These are phyloP conservation scores for Paramuricea clavata DNA, from an alignment of 92 coral and sea anemone genomes.

Conservation along the genomic window DNA sequence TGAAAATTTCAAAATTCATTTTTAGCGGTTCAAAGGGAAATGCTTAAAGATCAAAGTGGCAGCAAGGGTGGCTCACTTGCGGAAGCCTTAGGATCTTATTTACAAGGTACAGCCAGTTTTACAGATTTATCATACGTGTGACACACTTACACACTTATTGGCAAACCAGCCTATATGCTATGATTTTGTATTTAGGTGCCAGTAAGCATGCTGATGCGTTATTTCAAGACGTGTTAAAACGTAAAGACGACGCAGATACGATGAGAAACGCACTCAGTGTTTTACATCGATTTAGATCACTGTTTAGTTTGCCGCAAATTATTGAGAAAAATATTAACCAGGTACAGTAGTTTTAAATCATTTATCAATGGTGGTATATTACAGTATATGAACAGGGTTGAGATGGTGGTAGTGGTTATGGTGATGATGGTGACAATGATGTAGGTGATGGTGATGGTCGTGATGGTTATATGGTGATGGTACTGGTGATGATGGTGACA, in stretches of 20 bases:
- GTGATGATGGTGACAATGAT: background rate
- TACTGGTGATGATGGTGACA: too few species aligned
- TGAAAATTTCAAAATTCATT: too few species aligned
- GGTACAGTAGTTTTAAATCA: conserved; percentile 50
- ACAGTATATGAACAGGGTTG: background rate
- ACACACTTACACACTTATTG: too few species aligned
- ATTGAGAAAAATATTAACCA: conserved; percentile 94
- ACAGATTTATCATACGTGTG: too few species aligned
- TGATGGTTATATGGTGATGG: too few species aligned
- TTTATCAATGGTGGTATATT: too few species aligned
- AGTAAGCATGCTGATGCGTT: conserved; percentile 97
- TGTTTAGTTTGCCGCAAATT: conserved; percentile 94
- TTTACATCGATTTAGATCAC: conserved; percentile 92
- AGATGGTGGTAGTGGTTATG: background rate
- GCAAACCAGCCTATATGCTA: too few species aligned
- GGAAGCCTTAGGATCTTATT: conserved; percentile 86
- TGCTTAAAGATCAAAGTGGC: conserved; percentile 96
- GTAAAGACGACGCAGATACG: conserved; percentile 98
- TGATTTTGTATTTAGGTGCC: conserved; percentile 77
- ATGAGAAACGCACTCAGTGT: conserved; percentile 97
- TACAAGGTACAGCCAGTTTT: conserved; percentile 73
- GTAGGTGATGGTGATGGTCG: too few species aligned
- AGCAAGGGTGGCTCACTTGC: conserved; percentile 98
- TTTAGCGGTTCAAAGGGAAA: conserved; percentile 86
- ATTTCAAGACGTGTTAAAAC: conserved; percentile 94